These are phyloP conservation scores for Phytoseiulus persimilis DNA, from an alignment of 2,888 invertebrate genomes.

Conservation along the genomic window DNA sequence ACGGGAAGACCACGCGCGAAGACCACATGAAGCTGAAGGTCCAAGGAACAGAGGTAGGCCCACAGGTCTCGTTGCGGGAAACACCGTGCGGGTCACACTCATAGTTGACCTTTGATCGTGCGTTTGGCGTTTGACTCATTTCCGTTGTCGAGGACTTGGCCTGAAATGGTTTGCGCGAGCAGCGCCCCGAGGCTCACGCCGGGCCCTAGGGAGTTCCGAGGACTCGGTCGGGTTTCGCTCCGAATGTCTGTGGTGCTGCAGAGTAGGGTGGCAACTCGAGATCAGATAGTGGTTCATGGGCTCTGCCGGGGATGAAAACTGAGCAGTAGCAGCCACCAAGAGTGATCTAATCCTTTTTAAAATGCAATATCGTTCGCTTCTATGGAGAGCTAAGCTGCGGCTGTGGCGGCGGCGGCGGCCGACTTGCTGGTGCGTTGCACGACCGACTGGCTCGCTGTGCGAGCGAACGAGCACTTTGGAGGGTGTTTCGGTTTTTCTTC, in stretches of 20 bases:
- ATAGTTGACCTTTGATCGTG: constrained; percentile 1
- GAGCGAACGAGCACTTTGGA: neutral
- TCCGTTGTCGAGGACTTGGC: neutral
- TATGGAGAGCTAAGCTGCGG: neutral
- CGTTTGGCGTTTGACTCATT: neutral
- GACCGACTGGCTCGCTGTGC: neutral
- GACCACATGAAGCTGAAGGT: constrained; percentile 99
- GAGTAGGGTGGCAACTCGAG: constrained; percentile 39
- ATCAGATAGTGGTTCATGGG: constrained; percentile 42
- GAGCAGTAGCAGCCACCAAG: constrained; percentile 1
- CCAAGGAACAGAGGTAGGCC: constrained; percentile 78
- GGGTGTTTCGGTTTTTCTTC: constrained; percentile 5
- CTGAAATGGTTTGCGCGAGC: too few species aligned
- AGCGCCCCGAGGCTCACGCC: too few species aligned
- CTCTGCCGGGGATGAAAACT: constrained; percentile 30
- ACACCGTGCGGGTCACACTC: neutral
- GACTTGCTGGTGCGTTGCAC: neutral
- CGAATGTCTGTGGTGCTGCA: neutral
- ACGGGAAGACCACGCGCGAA: constrained; percentile 93
- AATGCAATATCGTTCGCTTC: constrained; percentile 32
- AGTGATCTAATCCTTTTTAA: constrained; percentile 38
- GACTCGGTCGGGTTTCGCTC: neutral
- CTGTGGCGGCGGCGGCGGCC: neutral
- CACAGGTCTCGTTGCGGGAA: constrained; percentile 16
- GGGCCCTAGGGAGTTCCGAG: too few species aligned